Evolutionary conservation across 2,113 vertebrate species (phyloP).

Genomic region (Sialia sialis): DNA sequence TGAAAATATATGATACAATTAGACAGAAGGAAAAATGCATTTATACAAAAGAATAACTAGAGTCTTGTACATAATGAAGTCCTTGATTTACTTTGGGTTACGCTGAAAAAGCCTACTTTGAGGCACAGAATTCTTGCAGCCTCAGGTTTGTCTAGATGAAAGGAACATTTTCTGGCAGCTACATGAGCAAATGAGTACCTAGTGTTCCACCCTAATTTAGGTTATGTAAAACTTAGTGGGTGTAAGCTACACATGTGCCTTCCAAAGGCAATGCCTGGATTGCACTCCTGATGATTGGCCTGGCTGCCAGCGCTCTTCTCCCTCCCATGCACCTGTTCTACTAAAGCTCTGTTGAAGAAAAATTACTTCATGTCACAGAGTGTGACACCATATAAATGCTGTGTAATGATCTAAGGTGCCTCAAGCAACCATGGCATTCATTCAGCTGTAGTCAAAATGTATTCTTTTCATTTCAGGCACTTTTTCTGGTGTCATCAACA

Average conservation of each 20-base stretch:
- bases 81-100: constrained; percentile 34
- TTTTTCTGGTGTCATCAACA: background rate
- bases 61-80: constrained; percentile 22
- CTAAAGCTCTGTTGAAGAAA: background rate
- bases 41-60: background rate
- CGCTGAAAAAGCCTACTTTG: constrained; percentile 40
- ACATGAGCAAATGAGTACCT: background rate
- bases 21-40: background rate
- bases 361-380: background rate
- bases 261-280: background rate
- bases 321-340: background rate
- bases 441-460: background rate
- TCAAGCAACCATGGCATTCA: background rate
- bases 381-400: background rate
- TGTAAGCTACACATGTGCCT: background rate
- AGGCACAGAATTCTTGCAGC: constrained; percentile 33
- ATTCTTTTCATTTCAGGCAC: background rate
- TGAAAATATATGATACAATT: background rate
- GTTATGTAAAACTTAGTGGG: background rate
- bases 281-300: background rate
- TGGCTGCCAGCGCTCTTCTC: background rate
- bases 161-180: background rate
- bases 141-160: constrained; percentile 48
- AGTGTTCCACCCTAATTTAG: background rate
- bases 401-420: background rate